Evolutionary conservation across 2,113 vertebrate species (phyloP), one percentile per base, ranked within the genome.

Genomic region (Myrmophylax atrothorax): DNA sequence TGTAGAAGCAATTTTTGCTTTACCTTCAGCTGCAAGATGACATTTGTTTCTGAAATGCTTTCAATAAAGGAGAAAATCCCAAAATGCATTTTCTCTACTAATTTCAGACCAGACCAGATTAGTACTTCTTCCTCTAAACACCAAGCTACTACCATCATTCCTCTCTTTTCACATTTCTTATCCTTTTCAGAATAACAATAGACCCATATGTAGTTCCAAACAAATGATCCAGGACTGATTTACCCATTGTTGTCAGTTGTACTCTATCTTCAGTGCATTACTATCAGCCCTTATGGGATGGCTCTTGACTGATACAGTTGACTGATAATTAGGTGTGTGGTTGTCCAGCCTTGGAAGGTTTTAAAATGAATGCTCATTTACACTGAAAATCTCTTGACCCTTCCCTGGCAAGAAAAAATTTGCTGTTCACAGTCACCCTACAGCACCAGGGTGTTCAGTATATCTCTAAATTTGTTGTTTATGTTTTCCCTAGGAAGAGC

Each of bases 101-200:
- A 74, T 63, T 96, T 90, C 59, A 80, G 31, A 67, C 74, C 13
- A 67, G 58, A 70, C 2, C 26, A 64, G 38, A 75, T 23, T 3
- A 10, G 6, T 25, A 31, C 1, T 72, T 78, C 69, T 69, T 59
- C 14, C 24, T 56, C 67, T 60, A 63, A 70, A 83, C 90, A 24
- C 0, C 6, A 67, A 74, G 16, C 3, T 42, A 9, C 12, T 74
- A 9, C 31, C 6, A 23, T 49, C 0, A 0, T 37, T 83, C 22
- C 15, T 56, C 12, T 68, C 52, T 84, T 89, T 79, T 23, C 25
- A 75, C 14, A 33, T 6, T 44, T 68, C 19, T 63, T 66, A 52
- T 24, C 9, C 31, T 73, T 53, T 89, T 23, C 12, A 40, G 47
- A 75, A 68, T 35, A 69, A 40, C 66, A 82, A 22, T 3, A n/a